Conservation (phyloP, 2,888 invertebrate species). For the Cybosia mesomella region DNA sequence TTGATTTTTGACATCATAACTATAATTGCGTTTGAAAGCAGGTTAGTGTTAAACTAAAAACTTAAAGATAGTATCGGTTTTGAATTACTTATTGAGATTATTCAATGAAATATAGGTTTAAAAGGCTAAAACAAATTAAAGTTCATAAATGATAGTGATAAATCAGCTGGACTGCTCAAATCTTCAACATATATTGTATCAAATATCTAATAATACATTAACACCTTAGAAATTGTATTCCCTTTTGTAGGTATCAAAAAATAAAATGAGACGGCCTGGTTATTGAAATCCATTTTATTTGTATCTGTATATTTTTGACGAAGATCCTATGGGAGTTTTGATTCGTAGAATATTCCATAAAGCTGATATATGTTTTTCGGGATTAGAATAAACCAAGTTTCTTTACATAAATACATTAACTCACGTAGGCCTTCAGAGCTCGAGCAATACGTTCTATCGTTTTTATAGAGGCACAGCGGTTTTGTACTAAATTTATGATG, state of each 20-base stretch:
- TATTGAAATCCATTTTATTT: slow-evolving; percentile 35
- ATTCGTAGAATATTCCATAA: slow-evolving; percentile 13
- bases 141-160: no score
- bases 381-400: slow-evolving; percentile 1
- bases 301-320: slow-evolving; percentile 25
- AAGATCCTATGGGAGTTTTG: slow-evolving; percentile 12
- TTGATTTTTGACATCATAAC: background rate
- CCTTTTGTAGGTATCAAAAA: slow-evolving; percentile 14
- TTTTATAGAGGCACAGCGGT: no score
- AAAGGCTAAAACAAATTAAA: no score
- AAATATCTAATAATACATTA: background rate
- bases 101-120: no score
- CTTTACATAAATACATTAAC: slow-evolving; percentile 2
- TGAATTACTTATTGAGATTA: no score
- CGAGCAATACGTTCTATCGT: no score
- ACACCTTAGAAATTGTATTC: background rate
- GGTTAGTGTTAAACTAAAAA: no score
- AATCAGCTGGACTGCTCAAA: no score
- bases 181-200: background rate
- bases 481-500: no score
- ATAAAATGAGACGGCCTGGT: slow-evolving; percentile 14
- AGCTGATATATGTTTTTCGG: background rate
- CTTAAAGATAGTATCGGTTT: no score
- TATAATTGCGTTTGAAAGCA: no score
- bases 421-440: background rate